Conservation (phyloP, 2,797 vertebrate species). For the Ctenopoma multispine region DNA sequence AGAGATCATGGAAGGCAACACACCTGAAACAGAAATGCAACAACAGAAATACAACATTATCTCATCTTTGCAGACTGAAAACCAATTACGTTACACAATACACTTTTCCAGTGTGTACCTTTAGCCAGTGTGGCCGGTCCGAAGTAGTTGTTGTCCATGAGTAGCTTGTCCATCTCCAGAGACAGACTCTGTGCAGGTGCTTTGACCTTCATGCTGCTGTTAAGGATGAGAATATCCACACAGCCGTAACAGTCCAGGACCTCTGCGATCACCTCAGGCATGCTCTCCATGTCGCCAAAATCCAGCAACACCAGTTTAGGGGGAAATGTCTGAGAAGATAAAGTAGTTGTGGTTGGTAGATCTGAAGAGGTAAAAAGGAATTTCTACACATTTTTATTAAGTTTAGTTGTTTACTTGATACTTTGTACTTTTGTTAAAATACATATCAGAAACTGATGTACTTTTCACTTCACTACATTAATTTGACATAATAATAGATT, state of each 20-base stretch:
- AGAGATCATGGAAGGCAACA: conserved; percentile 93
- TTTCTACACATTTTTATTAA: not conserved
- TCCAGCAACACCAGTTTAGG: conserved; percentile 93
- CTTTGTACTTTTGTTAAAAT: not conserved
- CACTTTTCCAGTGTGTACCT: conserved; percentile 77
- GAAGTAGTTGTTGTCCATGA: conserved; percentile 98
- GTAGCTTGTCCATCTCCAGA: conserved; percentile 91
- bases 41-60: not conserved
- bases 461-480: not conserved
- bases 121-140: conserved; percentile 93
- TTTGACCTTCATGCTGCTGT: conserved; percentile 92
- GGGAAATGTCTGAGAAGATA: conserved; percentile 87
- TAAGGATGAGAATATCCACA: conserved; percentile 92
- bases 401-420: not conserved
- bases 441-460: not conserved
- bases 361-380: not conserved
- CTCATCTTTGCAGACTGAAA: not conserved
- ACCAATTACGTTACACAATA: too few relatives aligned
- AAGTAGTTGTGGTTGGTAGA: not conserved
- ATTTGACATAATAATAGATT: not conserved
- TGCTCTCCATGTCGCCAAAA: conserved; percentile 88
- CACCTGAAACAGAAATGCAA: conserved; percentile 75
- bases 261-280: conserved; percentile 88
- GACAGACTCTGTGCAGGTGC: conserved; percentile 90
- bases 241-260: conserved; percentile 93